These are phyloP conservation scores for Phlogophora meticulosa DNA, from an alignment of 2,888 invertebrate genomes.

Conservation along the genomic window DNA sequence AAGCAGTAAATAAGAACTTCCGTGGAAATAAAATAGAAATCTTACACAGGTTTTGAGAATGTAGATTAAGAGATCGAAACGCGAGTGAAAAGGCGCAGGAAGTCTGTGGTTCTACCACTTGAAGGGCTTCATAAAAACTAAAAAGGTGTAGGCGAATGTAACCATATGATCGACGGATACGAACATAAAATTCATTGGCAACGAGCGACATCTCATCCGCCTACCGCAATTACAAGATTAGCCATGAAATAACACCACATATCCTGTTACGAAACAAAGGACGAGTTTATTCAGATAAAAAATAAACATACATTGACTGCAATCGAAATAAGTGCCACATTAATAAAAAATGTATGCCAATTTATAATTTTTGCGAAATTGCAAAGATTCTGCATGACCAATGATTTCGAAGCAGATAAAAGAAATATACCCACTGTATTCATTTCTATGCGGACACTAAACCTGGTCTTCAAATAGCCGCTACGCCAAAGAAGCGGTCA, in stretches of 20 bases:
- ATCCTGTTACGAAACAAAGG: constrained; percentile 65
- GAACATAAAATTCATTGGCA: constrained; percentile 35
- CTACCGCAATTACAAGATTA: constrained; percentile 46
- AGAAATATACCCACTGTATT: background rate
- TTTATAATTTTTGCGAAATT: constrained; percentile 15
- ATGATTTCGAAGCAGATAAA: constrained; percentile 7
- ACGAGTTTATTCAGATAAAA: constrained; percentile 66
- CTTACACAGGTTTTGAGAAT: background rate
- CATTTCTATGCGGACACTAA: background rate
- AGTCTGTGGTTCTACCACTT: constrained; percentile 25
- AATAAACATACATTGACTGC: constrained; percentile 63
- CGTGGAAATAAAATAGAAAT: background rate
- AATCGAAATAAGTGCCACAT: constrained; percentile 37
- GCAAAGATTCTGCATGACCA: background rate
- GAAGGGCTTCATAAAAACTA: constrained; percentile 27
- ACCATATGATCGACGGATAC: constrained; percentile 23
- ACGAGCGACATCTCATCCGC: constrained; percentile 40
- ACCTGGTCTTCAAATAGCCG: background rate
- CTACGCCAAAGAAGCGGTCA: background rate
- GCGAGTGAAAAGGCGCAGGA: constrained; percentile 27
- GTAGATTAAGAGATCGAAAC: background rate
- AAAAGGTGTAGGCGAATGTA: background rate
- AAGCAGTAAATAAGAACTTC: background rate
- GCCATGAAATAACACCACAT: constrained; percentile 63
- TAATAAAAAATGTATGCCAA: constrained; percentile 33